These are phyloP conservation scores for Chorisops tibialis DNA, from an alignment of 2,888 invertebrate genomes.

Conservation along the genomic window DNA sequence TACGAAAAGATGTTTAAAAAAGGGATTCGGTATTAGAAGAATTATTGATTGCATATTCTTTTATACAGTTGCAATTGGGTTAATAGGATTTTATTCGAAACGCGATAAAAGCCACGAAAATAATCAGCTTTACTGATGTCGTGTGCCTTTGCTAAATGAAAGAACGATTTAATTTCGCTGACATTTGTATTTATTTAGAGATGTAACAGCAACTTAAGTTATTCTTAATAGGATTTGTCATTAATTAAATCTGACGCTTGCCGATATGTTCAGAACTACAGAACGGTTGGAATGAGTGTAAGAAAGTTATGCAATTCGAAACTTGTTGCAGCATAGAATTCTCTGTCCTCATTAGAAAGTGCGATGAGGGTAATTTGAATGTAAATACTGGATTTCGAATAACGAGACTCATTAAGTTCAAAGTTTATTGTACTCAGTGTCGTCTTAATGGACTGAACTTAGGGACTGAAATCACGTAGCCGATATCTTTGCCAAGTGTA, in stretches of 20 bases:
- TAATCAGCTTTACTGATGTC: too few relatives aligned
- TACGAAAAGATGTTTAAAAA: too few relatives aligned
- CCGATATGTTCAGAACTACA: too few relatives aligned
- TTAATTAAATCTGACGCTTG: slow-evolving; percentile 16
- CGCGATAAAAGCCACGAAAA: slow-evolving; percentile 1
- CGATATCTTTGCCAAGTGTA: background rate
- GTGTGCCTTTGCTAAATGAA: too few relatives aligned
- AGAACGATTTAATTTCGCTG: background rate
- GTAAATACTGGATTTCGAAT: background rate
- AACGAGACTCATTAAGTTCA: background rate
- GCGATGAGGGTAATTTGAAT: background rate
- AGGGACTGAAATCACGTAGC: slow-evolving; percentile 3
- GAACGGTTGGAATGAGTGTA: too few relatives aligned
- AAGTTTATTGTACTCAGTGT: slow-evolving; percentile 3
- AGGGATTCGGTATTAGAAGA: too few relatives aligned
- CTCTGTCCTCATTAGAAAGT: background rate
- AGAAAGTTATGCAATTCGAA: background rate
- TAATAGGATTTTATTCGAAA: slow-evolving; percentile 26
- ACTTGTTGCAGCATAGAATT: too few relatives aligned
- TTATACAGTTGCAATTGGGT: slow-evolving; percentile 12
- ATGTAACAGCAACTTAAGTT: background rate
- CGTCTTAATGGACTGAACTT: background rate
- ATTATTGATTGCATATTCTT: too few relatives aligned
- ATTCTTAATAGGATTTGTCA: slow-evolving; percentile 16
- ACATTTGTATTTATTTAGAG: slow-evolving; percentile 18